A percentile compares a stretch with the other conserved stretches of the same genome.
Conservation (phyloP, 2,113 vertebrate species). For the Anas platyrhynchos region DNA sequence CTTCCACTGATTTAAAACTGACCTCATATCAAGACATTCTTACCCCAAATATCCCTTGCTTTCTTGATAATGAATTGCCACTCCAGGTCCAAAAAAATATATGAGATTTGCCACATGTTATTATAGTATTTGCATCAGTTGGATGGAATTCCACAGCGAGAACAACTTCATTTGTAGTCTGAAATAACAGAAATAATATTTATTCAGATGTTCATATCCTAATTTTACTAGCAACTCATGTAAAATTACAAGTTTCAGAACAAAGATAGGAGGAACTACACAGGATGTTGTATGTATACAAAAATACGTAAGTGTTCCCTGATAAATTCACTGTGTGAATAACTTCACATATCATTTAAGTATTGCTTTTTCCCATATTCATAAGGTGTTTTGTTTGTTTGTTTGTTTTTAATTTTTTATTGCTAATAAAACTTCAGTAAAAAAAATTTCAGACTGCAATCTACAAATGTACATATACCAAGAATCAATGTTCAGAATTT, state of each 20-base stretch:
- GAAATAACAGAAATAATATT: constrained; percentile 20
- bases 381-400: neutral
- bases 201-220: neutral
- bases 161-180: constrained; percentile 94
- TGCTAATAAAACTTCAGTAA: neutral
- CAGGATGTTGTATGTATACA: neutral
- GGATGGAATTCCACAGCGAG: constrained; percentile 95
- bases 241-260: neutral
- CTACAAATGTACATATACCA: neutral
- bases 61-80: constrained; percentile 90
- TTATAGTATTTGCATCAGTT: constrained; percentile 91
- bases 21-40: constrained; percentile 44
- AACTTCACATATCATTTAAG: neutral
- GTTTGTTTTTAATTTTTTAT: neutral
- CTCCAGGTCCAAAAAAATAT: constrained; percentile 99
- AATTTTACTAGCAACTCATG: neutral
- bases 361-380: neutral
- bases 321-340: neutral
- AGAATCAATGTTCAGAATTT: neutral
- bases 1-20: neutral
- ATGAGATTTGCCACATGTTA: constrained; percentile 98
- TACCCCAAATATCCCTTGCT: constrained; percentile 98
- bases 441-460: neutral
- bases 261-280: neutral
- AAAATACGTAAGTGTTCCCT: neutral